Evolutionary conservation across 2,797 vertebrate species (phyloP), one percentile per base, ranked within the genome.

Genomic region (Chelidonichthys spinosus): DNA sequence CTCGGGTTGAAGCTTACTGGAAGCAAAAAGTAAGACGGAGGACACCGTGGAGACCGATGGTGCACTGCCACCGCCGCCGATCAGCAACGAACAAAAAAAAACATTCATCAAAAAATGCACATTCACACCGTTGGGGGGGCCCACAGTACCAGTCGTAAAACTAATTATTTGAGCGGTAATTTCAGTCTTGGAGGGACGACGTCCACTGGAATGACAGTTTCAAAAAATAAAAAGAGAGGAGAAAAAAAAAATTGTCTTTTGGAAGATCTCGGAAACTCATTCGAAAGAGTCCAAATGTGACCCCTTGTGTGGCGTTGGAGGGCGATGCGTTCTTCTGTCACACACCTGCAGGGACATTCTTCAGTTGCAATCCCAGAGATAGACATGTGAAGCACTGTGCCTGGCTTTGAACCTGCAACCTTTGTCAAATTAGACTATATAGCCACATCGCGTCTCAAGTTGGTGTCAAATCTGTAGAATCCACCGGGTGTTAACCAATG

Each of bases 1-100:
- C 91, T 92, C 90, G 85, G 25, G 86, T 91, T 89, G 84, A 89
- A 89, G 90, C 87, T 90, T 87, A 90, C 83, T 92, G 92, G 93
- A 95, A 94, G 92, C 91, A 85, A 87, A 86, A 89, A 82, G 84
- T 88, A 89, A 82, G 84, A 92, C 79, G 81, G 82, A 90, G 90
- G 83, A 84, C 72, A 59, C 74, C 68, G 69, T 87, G 87, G 76
- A 84, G 90, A 90, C 74, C 56, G 84, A 92, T 74, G 72, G 78
- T 14, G 77, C 76, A 81, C 79, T 67, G 78, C 87, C 79, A 76
- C 79, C 84, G 78, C 69, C 2, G 40, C 75, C 70, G 67, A 76
- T 81, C 82, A 75, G 76, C 87, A 84, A 75, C 83, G 73, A 75
- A 80, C 69, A 75, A 75, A 25, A 25, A 25, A 25, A 25, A 85